Base-by-base conservation (phyloP, 2,113 vertebrate species). In the Larimichthys polyactis region DNA sequence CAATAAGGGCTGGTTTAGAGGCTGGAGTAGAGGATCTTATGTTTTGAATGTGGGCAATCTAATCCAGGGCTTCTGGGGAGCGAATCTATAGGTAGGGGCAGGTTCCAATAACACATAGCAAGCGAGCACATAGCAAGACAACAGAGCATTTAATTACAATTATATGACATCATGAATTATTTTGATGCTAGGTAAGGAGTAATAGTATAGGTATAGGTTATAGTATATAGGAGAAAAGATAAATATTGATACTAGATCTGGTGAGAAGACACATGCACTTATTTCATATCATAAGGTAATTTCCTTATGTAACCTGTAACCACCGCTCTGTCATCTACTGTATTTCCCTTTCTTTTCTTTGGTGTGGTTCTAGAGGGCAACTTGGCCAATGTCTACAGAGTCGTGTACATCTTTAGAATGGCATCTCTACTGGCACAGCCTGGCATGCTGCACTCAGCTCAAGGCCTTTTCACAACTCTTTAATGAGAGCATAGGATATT, bases 401-500 rank as follows among this genome's bases (percentile, higher is more conserved):
- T 67, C 64, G 75, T 78, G 73, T 84, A 89, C 40, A 43, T 82
- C 78, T 78, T 83, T 85, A 70, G 90, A 90, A 89, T 71, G 77
- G 65, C 73, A 86, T 88, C 77, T 82, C 74, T 79, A 27, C 85
- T 91, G 82, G 85, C 88, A 88, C 77, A 86, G 76, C 24, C 70
- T 81, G 82, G 87, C 85, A 89, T 83, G 88, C 79, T 83, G 84
- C 86, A 67, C 87, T 90, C 90, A 88, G 79, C 87, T 84, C 73
- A 85, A 88, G 79, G 83, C 82, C 77, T 90, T 86, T 90, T 91
- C 85, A 81, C 75, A 84, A 84, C 82, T 89, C 89, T 90, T 90
- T 94, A 93, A 94, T 91, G 87, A 94, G 88, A 85, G 90, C 84
- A 90, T 78, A 80, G 64, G 82, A 89, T 87, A 90, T 87, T 83